These are phyloP conservation scores for Chaetops frenatus DNA, from an alignment of 2,113 vertebrate genomes.

Conservation along the genomic window DNA sequence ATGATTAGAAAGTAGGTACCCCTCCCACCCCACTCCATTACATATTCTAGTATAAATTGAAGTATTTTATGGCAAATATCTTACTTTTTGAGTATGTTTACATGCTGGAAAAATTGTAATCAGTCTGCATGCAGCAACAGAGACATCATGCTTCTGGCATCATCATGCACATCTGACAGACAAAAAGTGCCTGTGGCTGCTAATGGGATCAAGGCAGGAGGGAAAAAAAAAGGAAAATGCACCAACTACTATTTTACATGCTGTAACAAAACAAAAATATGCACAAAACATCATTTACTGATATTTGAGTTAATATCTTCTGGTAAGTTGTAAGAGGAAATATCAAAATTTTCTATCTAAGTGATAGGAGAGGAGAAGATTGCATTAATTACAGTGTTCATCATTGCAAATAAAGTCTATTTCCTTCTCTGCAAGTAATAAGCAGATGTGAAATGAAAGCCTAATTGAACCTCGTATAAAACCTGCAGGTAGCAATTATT, in stretches of 20 bases:
- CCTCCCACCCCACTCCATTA: not conserved
- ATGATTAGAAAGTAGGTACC: not conserved
- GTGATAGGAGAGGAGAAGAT: constrained; percentile 9
- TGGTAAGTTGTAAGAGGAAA: not conserved
- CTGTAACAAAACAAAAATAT: not conserved
- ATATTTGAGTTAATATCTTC: not conserved
- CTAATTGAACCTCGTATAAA: constrained; percentile 61
- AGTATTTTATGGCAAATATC: constrained; percentile 38
- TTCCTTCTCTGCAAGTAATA: constrained; percentile 43
- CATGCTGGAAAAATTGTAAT: not conserved
- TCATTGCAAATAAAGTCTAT: constrained; percentile 35
- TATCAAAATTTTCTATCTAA: not conserved
- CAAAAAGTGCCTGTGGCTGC: not conserved
- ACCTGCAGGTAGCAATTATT: constrained; percentile 60
- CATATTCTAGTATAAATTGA: not conserved
- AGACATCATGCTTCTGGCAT: constrained; percentile 1
- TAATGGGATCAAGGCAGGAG: not conserved
- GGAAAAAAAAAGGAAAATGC: not conserved
- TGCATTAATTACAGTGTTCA: constrained; percentile 33
- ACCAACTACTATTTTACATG: not conserved
- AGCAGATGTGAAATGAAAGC: constrained; percentile 49
- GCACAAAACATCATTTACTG: not conserved
- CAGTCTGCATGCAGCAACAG: not conserved
- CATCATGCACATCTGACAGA: not conserved
- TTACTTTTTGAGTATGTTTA: constrained; percentile 22